Evolutionary conservation across 2,113 vertebrate genomes (phyloP), one percentile per base, ranked within the genome.

Genomic region (Anoura caudifer): DNA sequence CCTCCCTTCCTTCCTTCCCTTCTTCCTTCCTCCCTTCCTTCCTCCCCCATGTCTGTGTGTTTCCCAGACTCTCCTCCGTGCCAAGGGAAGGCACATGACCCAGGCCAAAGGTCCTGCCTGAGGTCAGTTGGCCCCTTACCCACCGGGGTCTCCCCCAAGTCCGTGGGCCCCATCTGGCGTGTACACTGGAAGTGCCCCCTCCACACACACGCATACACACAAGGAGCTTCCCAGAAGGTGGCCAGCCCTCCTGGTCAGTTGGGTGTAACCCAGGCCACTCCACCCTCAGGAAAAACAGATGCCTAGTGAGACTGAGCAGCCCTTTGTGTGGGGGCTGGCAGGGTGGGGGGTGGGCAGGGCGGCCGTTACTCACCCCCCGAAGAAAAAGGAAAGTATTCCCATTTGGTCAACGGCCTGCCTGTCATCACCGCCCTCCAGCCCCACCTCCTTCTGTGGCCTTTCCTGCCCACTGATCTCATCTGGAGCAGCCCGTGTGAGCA

Each of bases 391-490:
- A 90, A 15, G 56, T 33, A 20, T 38, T 89, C 93, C 86, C 24
- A 0, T 47, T 54, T 38, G 84, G 50, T 80, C 73, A 63, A 70
- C n/a, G 83, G 54, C 70, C 47, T 0, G n/a, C 80, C 91, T 80
- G 95, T 88, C 85, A 72, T 26, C 73, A 12, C 38, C 63, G 9
- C 2, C n/a, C 28, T 43, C 16, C 17, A 8, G 80, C 38, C 50
- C 59, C 43, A 22, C 81, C 91, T 38, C 79, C 79, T 72, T n/a
- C 94, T 31, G 52, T 3, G 52, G 52, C 65, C 70, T 52, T 61
- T 65, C 95, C 90, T 82, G 31, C 13, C 24, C 80, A 54, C 94
- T 96, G 96, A 97, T 20, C 75, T 97, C 97, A 97, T 88, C 65
- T 15, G 67, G 26, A 45, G 81, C 50, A 36, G 88, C 77, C 77